Base-by-base conservation (phyloP, 2,113 vertebrate species). In the Campylorhamphus procurvoides region DNA sequence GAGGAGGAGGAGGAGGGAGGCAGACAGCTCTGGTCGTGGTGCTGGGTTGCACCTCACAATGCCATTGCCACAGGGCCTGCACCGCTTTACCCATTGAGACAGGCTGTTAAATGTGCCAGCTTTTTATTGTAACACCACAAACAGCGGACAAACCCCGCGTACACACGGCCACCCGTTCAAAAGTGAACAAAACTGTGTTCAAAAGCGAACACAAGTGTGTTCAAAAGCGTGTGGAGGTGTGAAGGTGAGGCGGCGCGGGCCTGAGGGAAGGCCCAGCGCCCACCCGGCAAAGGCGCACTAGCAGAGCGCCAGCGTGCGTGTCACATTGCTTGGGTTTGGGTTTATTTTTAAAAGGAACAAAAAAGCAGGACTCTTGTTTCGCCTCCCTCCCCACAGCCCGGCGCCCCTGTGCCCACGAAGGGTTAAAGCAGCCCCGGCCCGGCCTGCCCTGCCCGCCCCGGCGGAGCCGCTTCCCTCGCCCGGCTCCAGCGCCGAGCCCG, bases 381-480 rank as follows among this genome's bases (percentile, higher is more conserved):
- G 28, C 47, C 25, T 23, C 29, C 23, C n/a, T 27, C 23, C 56
- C 27, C 49, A 27, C 64, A 28, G 35, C 22, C 31, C 15, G 31
- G 27, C 11, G 35, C n/a, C 28, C 44, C 16, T 14, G 20, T 27
- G 15, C 39, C 35, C 17, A 17, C 24, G 1, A 15, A 27, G 85
- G 88, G 74, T 33, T 56, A 62, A 66, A 63, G 10, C 66, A 16
- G 5, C 9, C 35, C 24, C 39, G 17, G 18, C 28, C 74, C 31
- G 14, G 14, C 66, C 11, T 8, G 52, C 18, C 59, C 47, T 22
- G 5, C 12, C 37, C 55, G 19, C 52, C 7, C 75, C 22, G 31
- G 92, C 78, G 62, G 81, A 92, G 94, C 95, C 64, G 94, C 97
- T 97, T 94, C 96, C 77, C 52, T 24, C 50, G 59, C 28, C 33